Base-by-base conservation (phyloP, 2,797 vertebrate species). In the Chlorospingus flavigularis region DNA sequence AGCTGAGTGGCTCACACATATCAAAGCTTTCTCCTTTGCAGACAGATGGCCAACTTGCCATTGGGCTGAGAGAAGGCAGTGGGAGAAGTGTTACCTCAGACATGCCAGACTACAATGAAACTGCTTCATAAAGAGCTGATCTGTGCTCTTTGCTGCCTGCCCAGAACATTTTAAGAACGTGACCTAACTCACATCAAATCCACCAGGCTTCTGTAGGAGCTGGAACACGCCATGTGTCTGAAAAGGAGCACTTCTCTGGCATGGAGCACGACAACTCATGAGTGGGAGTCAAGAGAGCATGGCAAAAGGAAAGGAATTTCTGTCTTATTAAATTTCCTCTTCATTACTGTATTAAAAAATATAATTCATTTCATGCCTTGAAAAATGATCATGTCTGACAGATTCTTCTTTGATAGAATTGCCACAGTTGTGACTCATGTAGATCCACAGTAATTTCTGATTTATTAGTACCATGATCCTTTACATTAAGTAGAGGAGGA, bases 11-110 rank as follows among this genome's bases (percentile, higher is more conserved):
- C 83, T 91, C 60, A 55, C 40, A 35, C 63, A 83, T 78, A 86
- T 96, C 80, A 93, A 97, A 97, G 92, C 53, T 78, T 80, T 91
- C 60, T 50, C 24, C 51, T 83, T 88, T 60, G 43, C 28, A 25
- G 79, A 61, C 80, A 93, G 92, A 92, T 88, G 86, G 51, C 30
- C 78, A 53, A 4, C 74, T 92, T 95, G 43, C n/a, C 70, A 33
- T 37, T 43, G 75, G 66, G 37, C 26, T 53, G 35, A 48, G 54
- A 35, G 26, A 50, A 78, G 40, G 20, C 0, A 0, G 6, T 7
- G 58, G 43, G 47, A 87, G 48, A 82, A 58, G 40, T 10, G 20
- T 51, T 83, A 40, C 11, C 67, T 78, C 87, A 75, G 53, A 73
- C 62, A 5, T 43, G 28, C 40, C 90, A 86, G 55, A 82, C 75